Conservation (phyloP, 2,797 vertebrate genomes). For the Limosa lapponica region DNA sequence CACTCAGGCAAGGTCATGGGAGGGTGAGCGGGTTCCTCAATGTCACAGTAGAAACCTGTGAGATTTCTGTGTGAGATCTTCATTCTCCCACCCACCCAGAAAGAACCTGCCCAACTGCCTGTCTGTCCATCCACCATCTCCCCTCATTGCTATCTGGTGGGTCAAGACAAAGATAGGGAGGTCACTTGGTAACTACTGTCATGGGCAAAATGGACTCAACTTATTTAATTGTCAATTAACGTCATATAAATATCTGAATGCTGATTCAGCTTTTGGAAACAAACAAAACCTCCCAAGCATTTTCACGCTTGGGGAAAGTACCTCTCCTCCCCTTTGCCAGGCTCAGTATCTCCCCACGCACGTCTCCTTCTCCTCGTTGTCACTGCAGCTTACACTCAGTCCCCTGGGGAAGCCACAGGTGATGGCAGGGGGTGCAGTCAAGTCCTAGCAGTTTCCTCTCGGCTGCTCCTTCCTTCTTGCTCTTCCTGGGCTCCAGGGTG, state of each 20-base stretch:
- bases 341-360: not conserved
- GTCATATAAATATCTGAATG: not conserved
- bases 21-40: not conserved
- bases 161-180: not conserved
- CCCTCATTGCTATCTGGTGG: rapidly evolving
- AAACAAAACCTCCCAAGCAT: rapidly evolving
- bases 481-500: not conserved
- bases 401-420: not conserved
- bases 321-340: not conserved
- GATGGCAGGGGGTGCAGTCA: not conserved
- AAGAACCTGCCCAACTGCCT: not conserved
- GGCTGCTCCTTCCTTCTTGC: not conserved
- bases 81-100: not conserved
- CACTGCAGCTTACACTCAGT: not conserved
- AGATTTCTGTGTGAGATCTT: not conserved
- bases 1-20: not conserved
- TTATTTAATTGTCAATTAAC: not conserved
- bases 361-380: not conserved
- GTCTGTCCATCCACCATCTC: not conserved
- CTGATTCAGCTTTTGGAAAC: not conserved
- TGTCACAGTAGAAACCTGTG: not conserved
- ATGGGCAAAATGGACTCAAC: not conserved
- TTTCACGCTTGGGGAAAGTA: not conserved
- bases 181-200: not conserved
- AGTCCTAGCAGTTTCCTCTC: rapidly evolving